Evolutionary conservation across 2,113 vertebrate species (phyloP), one percentile per base, ranked within the genome.

Genomic region (Myiozetetes cayanensis): DNA sequence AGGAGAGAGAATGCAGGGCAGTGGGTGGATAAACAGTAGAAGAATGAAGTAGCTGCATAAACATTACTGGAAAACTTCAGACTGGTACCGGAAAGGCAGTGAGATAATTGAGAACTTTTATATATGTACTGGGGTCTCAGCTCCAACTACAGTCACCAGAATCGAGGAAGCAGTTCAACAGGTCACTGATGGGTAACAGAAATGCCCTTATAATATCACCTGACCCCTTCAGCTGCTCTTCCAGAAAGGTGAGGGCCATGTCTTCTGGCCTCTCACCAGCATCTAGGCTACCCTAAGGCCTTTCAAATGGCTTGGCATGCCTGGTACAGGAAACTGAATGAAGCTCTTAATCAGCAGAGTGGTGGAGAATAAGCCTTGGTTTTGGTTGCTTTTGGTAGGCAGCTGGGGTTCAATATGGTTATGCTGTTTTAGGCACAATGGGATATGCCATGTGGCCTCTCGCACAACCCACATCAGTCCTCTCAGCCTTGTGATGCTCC

Each of bases 11-110:
- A 90, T 68, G 73, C 68, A 90, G 79, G 80, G 85, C 93, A 93
- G 79, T 0, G 30, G 23, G 82, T 90, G 43, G 67, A 68, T 88
- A 91, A 96, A 94, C n/a, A 95, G 82, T 31, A 59, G 56, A 93
- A 91, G 91, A 83, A 83, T 28, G 75, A 90, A 93, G 56, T 66
- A 83, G 56, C 73, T 90, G 43, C 68, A 84, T 78, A 94, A 96
- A 96, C 87, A 88, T 56, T 53, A 56, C 56, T 86, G 90, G 73
- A 95, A 90, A 68, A 71, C 47, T 90, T 95, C 87, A 88, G 75
- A 67, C 39, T 76, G 35, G 55, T 52, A 73, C 67, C 52, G 72
- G 70, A 91, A 77, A 22, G 24, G 39, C 76, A 80, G 43, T 25
- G 59, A 84, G 72, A 59, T 39, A 19, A 17, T 49, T 46, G 44